A percentile compares a stretch with the other conserved stretches of the same genome.
Conservation (phyloP, 2,113 vertebrate species). For the Strigops habroptila region DNA sequence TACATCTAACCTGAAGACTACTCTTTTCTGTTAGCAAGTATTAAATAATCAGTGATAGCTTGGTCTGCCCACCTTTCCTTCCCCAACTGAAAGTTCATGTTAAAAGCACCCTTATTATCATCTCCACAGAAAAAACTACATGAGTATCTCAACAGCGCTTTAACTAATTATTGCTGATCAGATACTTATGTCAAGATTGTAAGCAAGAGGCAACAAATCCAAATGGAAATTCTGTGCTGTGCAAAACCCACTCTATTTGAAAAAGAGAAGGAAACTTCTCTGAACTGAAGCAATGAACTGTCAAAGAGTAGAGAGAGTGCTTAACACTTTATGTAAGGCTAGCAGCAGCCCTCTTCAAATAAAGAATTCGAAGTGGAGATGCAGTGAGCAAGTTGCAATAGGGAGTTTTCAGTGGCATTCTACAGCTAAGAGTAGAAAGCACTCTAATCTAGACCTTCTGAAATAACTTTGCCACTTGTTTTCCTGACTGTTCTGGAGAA, state of each 20-base stretch:
- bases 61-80: background rate
- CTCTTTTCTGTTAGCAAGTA: background rate
- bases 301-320: background rate
- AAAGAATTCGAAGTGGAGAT: background rate
- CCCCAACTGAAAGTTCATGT: background rate
- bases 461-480: slow-evolving; percentile 25
- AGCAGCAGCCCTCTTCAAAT: background rate
- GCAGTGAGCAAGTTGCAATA: background rate
- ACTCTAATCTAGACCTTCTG: slow-evolving; percentile 8
- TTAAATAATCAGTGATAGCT: background rate
- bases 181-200: background rate
- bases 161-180: background rate
- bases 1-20: background rate
- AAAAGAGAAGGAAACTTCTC: background rate
- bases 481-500: background rate
- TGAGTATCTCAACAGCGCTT: background rate
- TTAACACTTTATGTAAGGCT: background rate
- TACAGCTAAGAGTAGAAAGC: slow-evolving; percentile 19
- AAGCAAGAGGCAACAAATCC: background rate
- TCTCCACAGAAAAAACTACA: background rate
- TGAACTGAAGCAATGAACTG: background rate
- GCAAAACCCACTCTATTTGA: background rate
- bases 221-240: background rate
- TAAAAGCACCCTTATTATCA: background rate
- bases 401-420: background rate